Percentiles rank a stretch among this genome's conserved stretches.
Evolutionary conservation across 2,888 invertebrate genomes (phyloP).

Genomic region (Nymphalis c-album): DNA sequence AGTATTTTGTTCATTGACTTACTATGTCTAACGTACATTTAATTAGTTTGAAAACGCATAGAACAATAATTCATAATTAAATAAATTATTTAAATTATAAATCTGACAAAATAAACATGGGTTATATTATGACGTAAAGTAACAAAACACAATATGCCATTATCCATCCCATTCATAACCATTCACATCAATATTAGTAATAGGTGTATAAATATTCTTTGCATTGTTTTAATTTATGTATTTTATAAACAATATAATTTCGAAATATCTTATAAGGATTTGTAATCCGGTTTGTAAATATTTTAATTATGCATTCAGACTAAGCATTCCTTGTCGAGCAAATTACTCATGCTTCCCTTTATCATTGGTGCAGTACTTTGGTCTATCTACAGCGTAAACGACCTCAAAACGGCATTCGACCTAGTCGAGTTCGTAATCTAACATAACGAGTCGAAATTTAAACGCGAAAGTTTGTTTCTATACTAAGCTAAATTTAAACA

Average conservation of each 20-base stretch:
- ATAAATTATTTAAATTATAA: no score
- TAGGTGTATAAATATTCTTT: not conserved
- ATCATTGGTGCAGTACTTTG: slow-evolving; percentile 52
- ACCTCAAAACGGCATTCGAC: slow-evolving; percentile 80
- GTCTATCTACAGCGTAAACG: slow-evolving; percentile 68
- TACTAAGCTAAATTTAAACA: slow-evolving; percentile 44
- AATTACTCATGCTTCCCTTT: slow-evolving; percentile 56
- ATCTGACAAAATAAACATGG: no score
- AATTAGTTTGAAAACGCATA: no score
- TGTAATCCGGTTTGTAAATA: slow-evolving; percentile 67
- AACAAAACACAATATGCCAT: no score
- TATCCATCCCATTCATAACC: no score
- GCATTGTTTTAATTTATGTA: not conserved
- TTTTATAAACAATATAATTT: slow-evolving; percentile 44
- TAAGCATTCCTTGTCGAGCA: slow-evolving; percentile 55
- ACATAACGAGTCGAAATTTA: slow-evolving; percentile 74
- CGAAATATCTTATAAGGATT: slow-evolving; percentile 61
- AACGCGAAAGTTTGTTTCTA: slow-evolving; percentile 78
- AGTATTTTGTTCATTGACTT: no score
- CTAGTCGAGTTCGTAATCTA: slow-evolving; percentile 76
- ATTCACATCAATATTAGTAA: not conserved
- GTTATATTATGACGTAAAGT: no score
- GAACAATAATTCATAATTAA: no score
- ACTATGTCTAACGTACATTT: no score
- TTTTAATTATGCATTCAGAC: slow-evolving; percentile 60